Evolutionary conservation across 2,113 vertebrate species (phyloP), one percentile per base, ranked within the genome.

Genomic region (Pholis gunnellus): DNA sequence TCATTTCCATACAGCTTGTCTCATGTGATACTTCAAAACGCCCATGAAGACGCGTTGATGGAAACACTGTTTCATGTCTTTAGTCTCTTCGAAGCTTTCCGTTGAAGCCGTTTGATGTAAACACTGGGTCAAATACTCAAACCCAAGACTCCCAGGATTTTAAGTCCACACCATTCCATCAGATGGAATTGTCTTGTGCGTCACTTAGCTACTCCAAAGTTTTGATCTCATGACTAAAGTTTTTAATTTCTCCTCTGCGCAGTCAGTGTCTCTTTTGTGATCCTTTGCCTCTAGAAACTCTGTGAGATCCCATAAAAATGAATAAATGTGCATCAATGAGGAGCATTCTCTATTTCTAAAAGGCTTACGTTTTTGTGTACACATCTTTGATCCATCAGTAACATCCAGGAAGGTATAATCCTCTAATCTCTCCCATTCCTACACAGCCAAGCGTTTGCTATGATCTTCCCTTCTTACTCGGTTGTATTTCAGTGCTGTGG

Each of bases 351-450:
- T 52, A 34, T 83, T 75, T 81, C 4, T 63, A 64, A 75, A 79
- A 40, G 65, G 87, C 76, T 83, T 77, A 82, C 75, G 72, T 82
- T 84, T 81, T 65, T 81, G 72, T 76, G 3, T 50, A 63, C 61
- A 42, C 80, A 78, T 79, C 87, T 86, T 86, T 78, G 86, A 88
- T 88, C 78, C 79, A 79, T 87, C 89, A 68, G 75, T 57, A 77
- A 83, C 86, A 89, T 86, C 81, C 80, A 69, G 76, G 83, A 88
- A 82, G 72, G 63, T 68, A 25, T 86, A 86, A 89, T 88, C 89
- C 86, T 88, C 80, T 83, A 88, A 91, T 91, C 88, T 82, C 78
- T 67, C 40, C 54, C 25, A 14, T 67, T 72, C 71, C 65, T 73
- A 68, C 18, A 66, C 70, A 72, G 88, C 90, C 88, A 89, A 82